Base-by-base conservation (phyloP, 2,113 vertebrate genomes). In the Chunga burmeisteri region DNA sequence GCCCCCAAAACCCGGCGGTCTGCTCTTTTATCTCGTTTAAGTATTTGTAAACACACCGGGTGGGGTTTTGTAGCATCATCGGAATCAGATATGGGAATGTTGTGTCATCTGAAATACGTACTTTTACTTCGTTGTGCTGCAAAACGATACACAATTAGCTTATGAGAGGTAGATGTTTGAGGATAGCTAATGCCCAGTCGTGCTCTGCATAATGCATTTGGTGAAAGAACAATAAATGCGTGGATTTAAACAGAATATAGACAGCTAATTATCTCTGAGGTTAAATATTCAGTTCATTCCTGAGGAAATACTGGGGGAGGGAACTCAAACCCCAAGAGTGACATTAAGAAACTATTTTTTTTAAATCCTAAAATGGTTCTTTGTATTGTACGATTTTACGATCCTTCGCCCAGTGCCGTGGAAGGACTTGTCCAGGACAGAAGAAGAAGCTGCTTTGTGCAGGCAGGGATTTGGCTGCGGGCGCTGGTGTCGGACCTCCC, bases 161-260 rank as follows among this genome's bases (percentile, higher is more conserved):
- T 2, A 1, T 23, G 14, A 68, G 90, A 80, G 92, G 53, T 34
- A 10, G 79, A 27, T 20, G 80, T 89, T 88, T 86, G 91, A 88
- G 80, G 59, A 49, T 73, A 52, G 83, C 92, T 78, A 74, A 65
- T 96, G 74, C 59, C 67, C 44, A 40, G 81, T 11, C 36, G 55
- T 93, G 40, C 77, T 89, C 75, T 92, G 67, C 59, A 77, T 95
- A 94, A 94, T 82, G 59, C 59, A n/a, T 70, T 68, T 3, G 77
- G 85, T 50, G 79, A 21, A 93, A 56, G 90, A 91, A 86, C 93
- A 93, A 90, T 62, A 81, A 65, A 74, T 50, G 63, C 13, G 70
- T 85, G 56, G 86, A 59, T 96, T 96, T 94, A 70, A 81, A 29
- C 83, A 52, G 94, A 86, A 88, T 62, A 84, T 67, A n/a, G 92